Evolutionary conservation across 2,797 vertebrate species (phyloP).

Genomic region (Epinephelus coioides): DNA sequence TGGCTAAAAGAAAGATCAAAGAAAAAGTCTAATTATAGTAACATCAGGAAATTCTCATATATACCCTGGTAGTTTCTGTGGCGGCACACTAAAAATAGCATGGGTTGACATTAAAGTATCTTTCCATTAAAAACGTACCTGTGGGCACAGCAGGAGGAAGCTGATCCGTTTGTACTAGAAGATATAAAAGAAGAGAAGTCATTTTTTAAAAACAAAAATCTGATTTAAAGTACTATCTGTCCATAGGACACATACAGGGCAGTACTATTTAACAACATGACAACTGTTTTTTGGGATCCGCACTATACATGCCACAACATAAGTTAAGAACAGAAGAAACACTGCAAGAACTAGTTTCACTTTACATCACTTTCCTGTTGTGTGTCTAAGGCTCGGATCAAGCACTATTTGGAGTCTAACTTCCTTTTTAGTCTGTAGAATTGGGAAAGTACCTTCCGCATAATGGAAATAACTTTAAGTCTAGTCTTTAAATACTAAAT

Average conservation of each 20-base stretch:
- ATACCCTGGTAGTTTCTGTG: background rate
- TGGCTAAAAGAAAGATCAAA: slow-evolving; percentile 79
- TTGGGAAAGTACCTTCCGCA: slow-evolving; percentile 84
- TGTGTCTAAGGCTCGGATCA: slow-evolving; percentile 44
- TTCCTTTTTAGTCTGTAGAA: slow-evolving; percentile 76
- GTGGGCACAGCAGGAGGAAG: slow-evolving; percentile 57
- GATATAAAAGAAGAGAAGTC: slow-evolving; percentile 22
- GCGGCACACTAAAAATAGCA: slow-evolving; percentile 6
- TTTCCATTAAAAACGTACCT: slow-evolving; percentile 72
- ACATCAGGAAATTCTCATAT: background rate
- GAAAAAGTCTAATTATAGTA: slow-evolving; percentile 24
- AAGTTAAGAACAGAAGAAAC: slow-evolving; percentile 47
- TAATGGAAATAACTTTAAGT: slow-evolving; percentile 69
- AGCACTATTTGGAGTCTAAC: slow-evolving; percentile 69
- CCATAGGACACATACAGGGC: background rate
- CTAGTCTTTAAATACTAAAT: slow-evolving; percentile 22
- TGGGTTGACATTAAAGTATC: slow-evolving; percentile 8
- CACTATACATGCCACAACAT: background rate
- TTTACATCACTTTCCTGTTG: slow-evolving; percentile 78
- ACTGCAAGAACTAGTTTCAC: slow-evolving; percentile 75
- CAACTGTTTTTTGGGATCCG: background rate
- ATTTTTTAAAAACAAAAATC: background rate
- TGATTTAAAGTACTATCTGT: background rate
- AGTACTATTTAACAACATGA: background rate
- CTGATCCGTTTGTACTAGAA: slow-evolving; percentile 59